A percentile compares a stretch with the other conserved stretches of the same genome.
These are phyloP conservation scores for Lycaena phlaeas DNA, from an alignment of 2,888 invertebrate genomes.

Conservation along the genomic window DNA sequence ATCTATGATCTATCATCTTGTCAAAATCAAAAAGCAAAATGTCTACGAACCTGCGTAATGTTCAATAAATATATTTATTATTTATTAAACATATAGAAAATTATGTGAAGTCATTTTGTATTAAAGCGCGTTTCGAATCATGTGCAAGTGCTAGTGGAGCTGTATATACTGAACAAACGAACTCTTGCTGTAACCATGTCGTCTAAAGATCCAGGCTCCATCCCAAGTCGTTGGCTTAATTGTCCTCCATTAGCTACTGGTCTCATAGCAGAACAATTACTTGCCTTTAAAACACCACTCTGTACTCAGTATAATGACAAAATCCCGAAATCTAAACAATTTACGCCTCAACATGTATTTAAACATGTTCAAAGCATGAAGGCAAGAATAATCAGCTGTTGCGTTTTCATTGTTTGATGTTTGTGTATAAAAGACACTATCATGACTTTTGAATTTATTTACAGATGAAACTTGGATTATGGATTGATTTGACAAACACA, in stretches of 20 bases:
- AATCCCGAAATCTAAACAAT: constrained; percentile 87
- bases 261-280: constrained; percentile 85
- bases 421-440: not conserved
- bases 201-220: constrained; percentile 68
- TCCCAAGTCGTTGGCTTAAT: constrained; percentile 89
- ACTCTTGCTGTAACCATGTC: constrained; percentile 32
- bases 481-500: constrained; percentile 98
- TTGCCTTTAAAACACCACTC: constrained; percentile 96
- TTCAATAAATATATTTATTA: too few species aligned
- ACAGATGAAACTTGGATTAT: constrained; percentile 90
- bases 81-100: too few species aligned
- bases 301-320: constrained; percentile 85
- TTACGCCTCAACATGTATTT: constrained; percentile 91
- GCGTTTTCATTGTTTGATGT: not conserved
- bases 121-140: too few species aligned
- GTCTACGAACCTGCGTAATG: too few species aligned
- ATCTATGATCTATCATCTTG: too few species aligned
- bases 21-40: too few species aligned
- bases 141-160: too few species aligned
- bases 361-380: constrained; percentile 82
- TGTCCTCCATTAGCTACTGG: constrained; percentile 87
- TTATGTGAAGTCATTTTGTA: too few species aligned
- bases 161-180: too few species aligned
- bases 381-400: constrained; percentile 52
- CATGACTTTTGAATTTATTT: constrained; percentile 23